Conservation (phyloP, 2,888 invertebrate genomes). For the Lasioglossum oenotherae region DNA sequence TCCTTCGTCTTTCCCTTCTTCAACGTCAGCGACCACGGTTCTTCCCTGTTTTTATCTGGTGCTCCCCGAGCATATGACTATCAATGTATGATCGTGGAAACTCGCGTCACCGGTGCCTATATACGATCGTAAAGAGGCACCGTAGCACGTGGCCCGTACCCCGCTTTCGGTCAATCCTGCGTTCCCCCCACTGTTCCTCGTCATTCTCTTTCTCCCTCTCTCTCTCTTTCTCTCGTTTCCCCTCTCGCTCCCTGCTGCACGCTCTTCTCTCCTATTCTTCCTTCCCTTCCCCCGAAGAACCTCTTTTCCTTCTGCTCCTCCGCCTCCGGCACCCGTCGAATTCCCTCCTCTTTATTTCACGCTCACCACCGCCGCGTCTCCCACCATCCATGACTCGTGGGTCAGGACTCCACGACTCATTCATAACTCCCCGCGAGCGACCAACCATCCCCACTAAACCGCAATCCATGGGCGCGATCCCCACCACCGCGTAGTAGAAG, state of each 20-base stretch:
- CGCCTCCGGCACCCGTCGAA: conserved; percentile 52
- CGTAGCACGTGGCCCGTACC: conserved; percentile 81
- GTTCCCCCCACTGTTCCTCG: conserved; percentile 61
- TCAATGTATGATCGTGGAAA: conserved; percentile 72
- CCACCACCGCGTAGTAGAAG: conserved; percentile 58
- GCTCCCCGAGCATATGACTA: conserved; percentile 66
- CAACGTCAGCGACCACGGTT: conserved; percentile 30
- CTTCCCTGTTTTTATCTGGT: conserved; percentile 57
- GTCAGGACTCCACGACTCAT: conserved; percentile 76
- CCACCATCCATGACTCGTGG: conserved; percentile 64
- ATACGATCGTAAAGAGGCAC: conserved; percentile 76
- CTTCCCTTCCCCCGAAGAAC: conserved; percentile 29
- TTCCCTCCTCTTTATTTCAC: conserved; percentile 56
- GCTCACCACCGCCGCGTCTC: conserved; percentile 64
- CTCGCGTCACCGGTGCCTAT: conserved; percentile 73
- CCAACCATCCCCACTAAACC: conserved; percentile 54
- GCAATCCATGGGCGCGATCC: conserved; percentile 41
- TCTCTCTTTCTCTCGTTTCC: background rate
- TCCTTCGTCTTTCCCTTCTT: conserved; percentile 38
- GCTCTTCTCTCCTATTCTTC: conserved; percentile 47
- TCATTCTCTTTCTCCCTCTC: conserved; percentile 29
- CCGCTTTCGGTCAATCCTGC: conserved; percentile 72
- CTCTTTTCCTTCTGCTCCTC: conserved; percentile 32
- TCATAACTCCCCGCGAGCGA: conserved; percentile 80
- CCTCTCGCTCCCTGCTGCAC: conserved; percentile 45